phyloP scores from a whole-genome alignment of 2,888 invertebrate species.

The Macaria notata region DNA sequence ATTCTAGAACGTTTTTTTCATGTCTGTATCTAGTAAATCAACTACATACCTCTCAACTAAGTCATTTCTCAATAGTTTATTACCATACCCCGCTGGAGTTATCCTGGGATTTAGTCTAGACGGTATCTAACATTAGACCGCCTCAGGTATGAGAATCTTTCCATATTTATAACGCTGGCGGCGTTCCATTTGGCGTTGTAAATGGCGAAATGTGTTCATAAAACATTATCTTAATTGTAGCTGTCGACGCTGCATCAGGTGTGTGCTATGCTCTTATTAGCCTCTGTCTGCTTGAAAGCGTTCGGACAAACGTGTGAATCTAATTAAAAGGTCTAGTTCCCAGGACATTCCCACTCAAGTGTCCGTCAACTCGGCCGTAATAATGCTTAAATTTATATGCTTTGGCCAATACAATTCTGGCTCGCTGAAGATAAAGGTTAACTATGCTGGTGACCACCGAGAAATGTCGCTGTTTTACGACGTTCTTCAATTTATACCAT shows the following conservation, averaged over 20 bases:
- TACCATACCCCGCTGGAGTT: slow-evolving; percentile 24
- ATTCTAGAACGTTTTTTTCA: slow-evolving; percentile 17
- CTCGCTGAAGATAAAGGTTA: slow-evolving; percentile 4
- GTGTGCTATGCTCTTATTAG: slow-evolving; percentile 29
- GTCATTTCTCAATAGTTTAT: slow-evolving; percentile 31
- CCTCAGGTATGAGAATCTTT: slow-evolving; percentile 29
- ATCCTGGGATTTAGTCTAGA: slow-evolving; percentile 33
- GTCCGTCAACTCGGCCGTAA: background rate
- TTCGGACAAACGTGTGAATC: slow-evolving; percentile 7
- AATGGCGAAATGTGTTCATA: slow-evolving; percentile 28
- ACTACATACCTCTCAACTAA: slow-evolving; percentile 25
- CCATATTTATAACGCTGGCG: slow-evolving; percentile 54
- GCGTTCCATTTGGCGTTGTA: slow-evolving; percentile 31
- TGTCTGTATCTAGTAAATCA: slow-evolving; percentile 21
- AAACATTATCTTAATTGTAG: slow-evolving; percentile 36
- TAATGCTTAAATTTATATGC: slow-evolving; percentile 4
- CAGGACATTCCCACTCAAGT: slow-evolving; percentile 14
- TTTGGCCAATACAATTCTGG: slow-evolving; percentile 7
- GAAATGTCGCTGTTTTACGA: background rate
- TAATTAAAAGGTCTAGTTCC: slow-evolving; percentile 25
- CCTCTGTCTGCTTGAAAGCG: slow-evolving; percentile 31
- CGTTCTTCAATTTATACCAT: background rate
- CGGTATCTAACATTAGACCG: slow-evolving; percentile 25
- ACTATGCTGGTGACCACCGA: background rate
- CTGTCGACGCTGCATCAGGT: slow-evolving; percentile 33